Evolutionary conservation across 2,113 vertebrate species (phyloP), one percentile per base, ranked within the genome.

Genomic region (Eolophus roseicapilla): DNA sequence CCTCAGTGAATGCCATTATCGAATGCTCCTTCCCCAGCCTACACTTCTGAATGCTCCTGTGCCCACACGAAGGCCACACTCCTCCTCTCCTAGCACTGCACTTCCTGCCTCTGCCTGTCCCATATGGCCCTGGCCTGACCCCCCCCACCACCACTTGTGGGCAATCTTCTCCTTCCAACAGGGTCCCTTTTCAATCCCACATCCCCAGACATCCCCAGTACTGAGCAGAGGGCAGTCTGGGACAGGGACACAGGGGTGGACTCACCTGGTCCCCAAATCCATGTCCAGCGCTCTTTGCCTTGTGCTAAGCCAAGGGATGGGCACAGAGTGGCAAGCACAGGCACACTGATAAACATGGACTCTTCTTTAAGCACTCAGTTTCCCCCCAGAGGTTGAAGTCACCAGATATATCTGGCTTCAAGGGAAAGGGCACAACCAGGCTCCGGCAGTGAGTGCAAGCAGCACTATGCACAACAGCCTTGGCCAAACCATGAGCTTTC

Each of bases 321-420:
- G 60, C 15, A 8, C 17, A 64, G 27, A 6, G 7, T 7, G 2
- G 17, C 0, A 0, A 84, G 37, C 9, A 27, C 0, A 0, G 12
- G 14, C 31, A n/a, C 3, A 1, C 2, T 19, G 23, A 0, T 24
- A 82, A 59, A 16, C 17, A 44, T 33, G 16, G 65, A 35, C 23
- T 28, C 29, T 17, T 57, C 35, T 69, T 84, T 33, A 71, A 79
- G 33, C 19, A 55, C 39, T 71, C 17, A 1, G 3, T 14, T 86
- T 8, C 2, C 5, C 12, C 3, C 3, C 2, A n/a, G 21, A 62
- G 31, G 27, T 1, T 46, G 15, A 84, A 47, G 39, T 50, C 20
- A 18, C 8, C 50, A 67, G 17, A 59, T 11, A 25, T 17, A 47
- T 3, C 1, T 13, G 41, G 17, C 5, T 77, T 50, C 78, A 62